Conservation (phyloP, 2,888 invertebrate species). For the Hirtodrosophila trivittata region DNA sequence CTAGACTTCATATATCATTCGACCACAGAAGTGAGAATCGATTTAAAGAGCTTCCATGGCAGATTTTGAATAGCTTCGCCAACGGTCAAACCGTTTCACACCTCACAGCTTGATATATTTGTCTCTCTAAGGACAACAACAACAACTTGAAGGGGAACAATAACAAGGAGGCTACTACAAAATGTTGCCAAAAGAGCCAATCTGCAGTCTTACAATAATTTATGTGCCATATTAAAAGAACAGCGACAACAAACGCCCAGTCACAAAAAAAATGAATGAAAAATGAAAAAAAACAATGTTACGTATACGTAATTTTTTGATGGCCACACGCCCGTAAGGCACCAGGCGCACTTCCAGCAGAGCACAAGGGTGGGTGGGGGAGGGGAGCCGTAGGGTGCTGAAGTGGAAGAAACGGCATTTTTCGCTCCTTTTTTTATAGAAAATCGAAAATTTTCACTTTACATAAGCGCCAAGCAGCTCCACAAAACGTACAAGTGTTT, state of each 20-base stretch:
- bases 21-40: conserved; percentile 14
- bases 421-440: conserved; percentile 56
- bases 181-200: conserved; percentile 74
- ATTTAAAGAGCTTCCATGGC: conserved; percentile 36
- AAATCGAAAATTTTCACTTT: conserved; percentile 78
- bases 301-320: conserved; percentile 78
- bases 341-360: conserved; percentile 25
- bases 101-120: conserved; percentile 63
- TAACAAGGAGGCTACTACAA: conserved; percentile 36
- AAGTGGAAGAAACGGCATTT: conserved; percentile 43
- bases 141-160: conserved; percentile 2
- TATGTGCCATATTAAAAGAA: conserved; percentile 77
- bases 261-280: conserved; percentile 22
- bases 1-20: conserved; percentile 29
- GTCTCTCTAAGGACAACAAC: conserved; percentile 14
- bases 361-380: no score
- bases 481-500: conserved; percentile 65
- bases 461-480: conserved; percentile 60
- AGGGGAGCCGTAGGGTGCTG: not conserved
- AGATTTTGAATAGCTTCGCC: conserved; percentile 35
- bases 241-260: conserved; percentile 60
- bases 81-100: conserved; percentile 62
- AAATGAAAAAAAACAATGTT: conserved; percentile 32
- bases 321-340: conserved; percentile 56
- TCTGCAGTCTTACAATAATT: conserved; percentile 77